Conservation (phyloP, 2,797 vertebrate genomes). For the Coccyzus lansbergi region DNA sequence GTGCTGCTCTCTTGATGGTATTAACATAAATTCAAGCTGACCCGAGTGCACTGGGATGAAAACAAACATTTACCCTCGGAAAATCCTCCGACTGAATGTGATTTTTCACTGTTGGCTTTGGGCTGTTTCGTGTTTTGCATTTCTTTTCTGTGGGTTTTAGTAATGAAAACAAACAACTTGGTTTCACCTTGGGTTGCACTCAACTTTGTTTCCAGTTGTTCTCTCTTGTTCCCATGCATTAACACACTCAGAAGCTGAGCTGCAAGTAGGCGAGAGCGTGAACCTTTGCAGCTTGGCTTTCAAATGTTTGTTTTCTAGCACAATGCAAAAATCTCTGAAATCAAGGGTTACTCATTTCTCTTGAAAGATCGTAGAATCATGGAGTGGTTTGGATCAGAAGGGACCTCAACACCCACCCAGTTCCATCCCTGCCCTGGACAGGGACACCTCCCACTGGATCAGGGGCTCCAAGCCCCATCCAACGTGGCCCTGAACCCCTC, state of each 20-base stretch:
- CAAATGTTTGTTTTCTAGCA: neutral
- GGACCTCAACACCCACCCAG: too few species aligned
- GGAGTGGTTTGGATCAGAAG: too few species aligned
- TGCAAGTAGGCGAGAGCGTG: neutral
- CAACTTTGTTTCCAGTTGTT: neutral
- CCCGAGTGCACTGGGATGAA: neutral
- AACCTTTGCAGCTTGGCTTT: neutral
- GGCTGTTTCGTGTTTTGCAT: neutral
- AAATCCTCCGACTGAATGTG: neutral
- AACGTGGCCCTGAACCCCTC: too few species aligned
- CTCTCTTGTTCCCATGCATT: neutral
- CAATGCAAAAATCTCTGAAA: neutral
- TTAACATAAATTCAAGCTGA: conserved; percentile 24
- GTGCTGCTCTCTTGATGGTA: neutral
- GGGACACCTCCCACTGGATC: too few species aligned
- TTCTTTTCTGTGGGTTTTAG: conserved; percentile 48
- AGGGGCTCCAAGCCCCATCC: too few species aligned
- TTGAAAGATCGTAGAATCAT: neutral
- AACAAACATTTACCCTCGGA: conserved; percentile 8
- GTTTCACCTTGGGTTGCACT: conserved; percentile 18
- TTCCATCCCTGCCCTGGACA: too few species aligned
- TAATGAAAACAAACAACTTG: conserved; percentile 37
- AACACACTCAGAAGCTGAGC: neutral
- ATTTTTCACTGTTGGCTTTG: neutral
- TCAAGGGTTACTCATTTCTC: neutral